Evolutionary conservation across 2,888 invertebrate species (phyloP), one percentile per base, ranked within the genome.

Genomic region (Cosmia trapezina): DNA sequence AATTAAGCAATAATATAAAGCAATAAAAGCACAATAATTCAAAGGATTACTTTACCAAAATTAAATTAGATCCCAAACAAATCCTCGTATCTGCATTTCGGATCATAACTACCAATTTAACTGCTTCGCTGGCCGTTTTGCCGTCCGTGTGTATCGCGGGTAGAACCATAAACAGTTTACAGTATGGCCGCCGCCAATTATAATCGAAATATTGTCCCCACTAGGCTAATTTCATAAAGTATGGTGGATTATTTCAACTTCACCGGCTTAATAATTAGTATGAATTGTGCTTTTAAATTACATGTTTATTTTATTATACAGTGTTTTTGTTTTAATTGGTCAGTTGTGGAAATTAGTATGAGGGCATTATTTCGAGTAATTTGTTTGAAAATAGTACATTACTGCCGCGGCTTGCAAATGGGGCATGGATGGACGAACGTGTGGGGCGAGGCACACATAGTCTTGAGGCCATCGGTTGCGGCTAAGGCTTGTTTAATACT

Each of bases 171-270:
- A 83, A 81, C 73, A 62, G 54, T 67, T 64, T 71, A 54, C 75
- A 73, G 57, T 73, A 81, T 65, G 70, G 70, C 67, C n/a, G 62
- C 54, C 61, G 41, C 64, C 85, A 83, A 86, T 86, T 85, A 83
- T 74, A 28, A 65, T 62, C 77, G 79, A 87, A 85, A 83, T 84
- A 85, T 86, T 77, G 70, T 80, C 76, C 87, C 78, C 80, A 51
- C 68, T 72, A 63, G 83, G 72, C 74, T 79, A 73, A 86, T 80
- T 78, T 62, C 62, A 81, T 85, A 68, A 72, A 77, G 61, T 76
- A 73, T 51, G 37, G 54, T n/a, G 77, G 76, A 67, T 84, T 81
- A 78, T 73, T 78, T 74, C 72, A 65, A 74, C 72, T 71, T 68
- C 47, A 57, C 60, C 43, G 47, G 73, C 54, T 71, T 70, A 61